These are phyloP conservation scores for Fabriciana adippe DNA, from an alignment of 2,888 invertebrate species.

Conservation along the genomic window DNA sequence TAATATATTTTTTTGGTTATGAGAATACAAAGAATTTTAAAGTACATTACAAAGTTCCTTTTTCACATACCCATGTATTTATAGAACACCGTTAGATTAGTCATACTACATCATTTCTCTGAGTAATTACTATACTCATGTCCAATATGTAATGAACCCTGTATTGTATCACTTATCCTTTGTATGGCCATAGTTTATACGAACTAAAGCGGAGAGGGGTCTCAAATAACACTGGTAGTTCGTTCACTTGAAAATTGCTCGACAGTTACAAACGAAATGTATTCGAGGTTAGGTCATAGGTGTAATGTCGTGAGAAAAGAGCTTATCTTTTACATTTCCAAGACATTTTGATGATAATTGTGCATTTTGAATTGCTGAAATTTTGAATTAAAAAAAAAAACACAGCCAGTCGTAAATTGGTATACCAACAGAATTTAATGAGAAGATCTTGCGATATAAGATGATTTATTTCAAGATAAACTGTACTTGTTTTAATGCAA, in stretches of 20 bases:
- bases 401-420: constrained; percentile 17
- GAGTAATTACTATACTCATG: constrained; percentile 58
- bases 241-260: constrained; percentile 56
- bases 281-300: constrained; percentile 67
- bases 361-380: constrained; percentile 25
- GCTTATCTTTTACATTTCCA: constrained; percentile 32
- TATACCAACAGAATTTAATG: constrained; percentile 24
- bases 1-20: too few relatives aligned
- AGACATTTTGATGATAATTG: constrained; percentile 35
- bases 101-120: constrained; percentile 63
- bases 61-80: constrained; percentile 39
- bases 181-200: constrained; percentile 24
- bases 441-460: constrained; percentile 20
- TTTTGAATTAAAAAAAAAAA: constrained; percentile 28
- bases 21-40: too few relatives aligned
- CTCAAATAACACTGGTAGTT: constrained; percentile 49
- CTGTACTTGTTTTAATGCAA: constrained; percentile 6
- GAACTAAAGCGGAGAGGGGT: constrained; percentile 36
- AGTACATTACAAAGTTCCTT: too few relatives aligned
- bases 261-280: constrained; percentile 71
- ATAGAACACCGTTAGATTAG: constrained; percentile 67
- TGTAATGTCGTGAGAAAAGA: constrained; percentile 68
- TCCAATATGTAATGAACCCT: constrained; percentile 51
- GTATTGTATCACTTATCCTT: constrained; percentile 31
- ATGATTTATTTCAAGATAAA: constrained; percentile 18